A percentile compares a stretch with the other conserved stretches of the same genome.
Conservation (phyloP, 1,140 invertebrate species). For the Cataglyphis hispanica region DNA sequence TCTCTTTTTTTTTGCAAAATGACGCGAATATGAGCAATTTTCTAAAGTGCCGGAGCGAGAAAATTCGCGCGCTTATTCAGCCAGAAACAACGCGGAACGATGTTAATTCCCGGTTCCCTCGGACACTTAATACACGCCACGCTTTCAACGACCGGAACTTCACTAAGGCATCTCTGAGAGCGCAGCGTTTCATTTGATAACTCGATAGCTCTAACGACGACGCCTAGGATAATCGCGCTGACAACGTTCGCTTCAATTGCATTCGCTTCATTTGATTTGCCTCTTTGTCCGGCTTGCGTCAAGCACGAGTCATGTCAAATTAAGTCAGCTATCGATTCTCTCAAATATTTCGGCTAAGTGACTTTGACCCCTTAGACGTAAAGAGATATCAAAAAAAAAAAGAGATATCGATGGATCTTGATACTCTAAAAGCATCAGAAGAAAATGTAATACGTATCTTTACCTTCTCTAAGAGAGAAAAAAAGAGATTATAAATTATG, state of each 20-base stretch:
- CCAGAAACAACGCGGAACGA: conserved; percentile 51
- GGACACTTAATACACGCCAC: conserved; percentile 61
- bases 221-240: conserved; percentile 24
- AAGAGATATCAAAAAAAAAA: not conserved
- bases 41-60: conserved; percentile 15
- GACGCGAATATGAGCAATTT: conserved; percentile 34
- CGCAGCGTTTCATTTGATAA: conserved; percentile 59
- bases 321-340: conserved; percentile 10
- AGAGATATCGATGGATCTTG: not conserved
- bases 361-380: not conserved
- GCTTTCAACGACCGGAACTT: conserved; percentile 66
- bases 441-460: not conserved
- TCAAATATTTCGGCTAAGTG: conserved; percentile 46
- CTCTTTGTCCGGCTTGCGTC: conserved; percentile 43
- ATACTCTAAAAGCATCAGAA: not conserved
- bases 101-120: conserved; percentile 55
- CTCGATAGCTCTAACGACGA: conserved; percentile 60
- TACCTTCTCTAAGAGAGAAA: not conserved
- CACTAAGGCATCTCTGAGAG: conserved; percentile 31
- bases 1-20: not conserved
- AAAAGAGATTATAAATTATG: not conserved
- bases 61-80: conserved; percentile 54
- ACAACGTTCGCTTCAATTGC: conserved; percentile 59
- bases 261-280: conserved; percentile 31
- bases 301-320: not conserved